Percentiles rank a stretch among this genome's conserved stretches.
phyloP scores from a whole-genome alignment of 2,888 invertebrate species.

The Formica aserva region DNA sequence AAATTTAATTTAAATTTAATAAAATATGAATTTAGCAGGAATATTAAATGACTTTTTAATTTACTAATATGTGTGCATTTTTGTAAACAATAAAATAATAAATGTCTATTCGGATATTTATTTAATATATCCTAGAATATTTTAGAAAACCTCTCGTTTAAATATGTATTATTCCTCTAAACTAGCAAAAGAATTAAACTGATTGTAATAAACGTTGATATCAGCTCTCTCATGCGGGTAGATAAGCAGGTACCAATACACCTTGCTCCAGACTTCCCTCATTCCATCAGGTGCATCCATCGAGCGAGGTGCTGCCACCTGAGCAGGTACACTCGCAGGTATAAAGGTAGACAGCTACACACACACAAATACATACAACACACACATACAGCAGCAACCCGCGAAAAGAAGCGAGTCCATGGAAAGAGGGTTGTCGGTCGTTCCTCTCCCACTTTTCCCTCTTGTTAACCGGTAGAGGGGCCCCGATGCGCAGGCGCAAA shows the following conservation, averaged over 20 bases:
- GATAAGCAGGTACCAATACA: constrained; percentile 27
- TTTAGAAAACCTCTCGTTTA: background rate
- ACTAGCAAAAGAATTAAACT: background rate
- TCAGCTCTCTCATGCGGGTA: background rate
- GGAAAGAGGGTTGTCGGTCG: constrained; percentile 74
- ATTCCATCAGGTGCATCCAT: constrained; percentile 37
- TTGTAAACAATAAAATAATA: background rate
- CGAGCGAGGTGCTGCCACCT: constrained; percentile 78
- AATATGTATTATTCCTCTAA: background rate
- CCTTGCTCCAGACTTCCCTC: constrained; percentile 37
- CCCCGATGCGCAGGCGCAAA: constrained; percentile 71
- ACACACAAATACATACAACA: background rate
- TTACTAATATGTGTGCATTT: background rate
- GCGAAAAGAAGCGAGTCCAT: constrained; percentile 71
- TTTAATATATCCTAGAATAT: background rate
- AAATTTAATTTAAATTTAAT: background rate
- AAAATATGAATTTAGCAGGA: background rate
- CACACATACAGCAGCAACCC: constrained; percentile 22
- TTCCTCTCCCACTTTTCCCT: constrained; percentile 61
- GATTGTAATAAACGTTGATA: constrained; percentile 16
- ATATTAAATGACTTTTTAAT: background rate
- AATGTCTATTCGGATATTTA: background rate
- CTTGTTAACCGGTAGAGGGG: constrained; percentile 46
- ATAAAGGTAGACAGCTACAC: constrained; percentile 23
- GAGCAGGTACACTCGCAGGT: constrained; percentile 72